These are phyloP conservation scores for Holothuria scabra DNA, from an alignment of 53 echinoderm and acorn worm genomes.

Conservation along the genomic window DNA sequence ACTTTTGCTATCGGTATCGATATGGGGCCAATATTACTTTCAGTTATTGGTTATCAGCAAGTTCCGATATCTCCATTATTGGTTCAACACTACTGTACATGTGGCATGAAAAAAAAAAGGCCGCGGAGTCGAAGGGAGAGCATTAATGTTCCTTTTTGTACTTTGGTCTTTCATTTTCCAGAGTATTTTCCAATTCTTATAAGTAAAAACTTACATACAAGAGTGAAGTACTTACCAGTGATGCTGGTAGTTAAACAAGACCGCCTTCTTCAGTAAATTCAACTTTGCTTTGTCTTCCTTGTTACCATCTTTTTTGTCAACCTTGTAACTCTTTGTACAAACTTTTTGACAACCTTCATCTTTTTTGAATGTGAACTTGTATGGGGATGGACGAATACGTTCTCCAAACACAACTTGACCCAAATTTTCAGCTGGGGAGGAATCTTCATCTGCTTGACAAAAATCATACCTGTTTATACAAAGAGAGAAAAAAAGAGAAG, in stretches of 20 bases:
- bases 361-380: constrained; percentile 78
- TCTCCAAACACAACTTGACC: constrained; percentile 99
- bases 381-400: constrained; percentile 88
- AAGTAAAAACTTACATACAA: no score
- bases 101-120: no score
- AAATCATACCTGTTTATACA: constrained; percentile 76
- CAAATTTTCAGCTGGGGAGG: constrained; percentile 86
- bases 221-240: constrained; percentile 72
- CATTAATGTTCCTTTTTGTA: no score
- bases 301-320: constrained; percentile 6
- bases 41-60: no score
- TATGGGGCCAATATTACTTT: no score
- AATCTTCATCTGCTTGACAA: constrained; percentile 68
- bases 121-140: no score
- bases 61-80: no score
- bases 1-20: no score
- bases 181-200: no score
- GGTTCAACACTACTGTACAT: no score
- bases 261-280: constrained; percentile 76
- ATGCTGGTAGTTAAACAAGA: constrained; percentile 92
- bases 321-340: constrained; percentile 76
- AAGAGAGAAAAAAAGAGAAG: no score
- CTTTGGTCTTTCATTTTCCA: no score
- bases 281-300: constrained; percentile 52
- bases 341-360: constrained; percentile 67